These are phyloP conservation scores for Agrotis exclamationis DNA, from an alignment of 2,888 invertebrate species.

Conservation along the genomic window DNA sequence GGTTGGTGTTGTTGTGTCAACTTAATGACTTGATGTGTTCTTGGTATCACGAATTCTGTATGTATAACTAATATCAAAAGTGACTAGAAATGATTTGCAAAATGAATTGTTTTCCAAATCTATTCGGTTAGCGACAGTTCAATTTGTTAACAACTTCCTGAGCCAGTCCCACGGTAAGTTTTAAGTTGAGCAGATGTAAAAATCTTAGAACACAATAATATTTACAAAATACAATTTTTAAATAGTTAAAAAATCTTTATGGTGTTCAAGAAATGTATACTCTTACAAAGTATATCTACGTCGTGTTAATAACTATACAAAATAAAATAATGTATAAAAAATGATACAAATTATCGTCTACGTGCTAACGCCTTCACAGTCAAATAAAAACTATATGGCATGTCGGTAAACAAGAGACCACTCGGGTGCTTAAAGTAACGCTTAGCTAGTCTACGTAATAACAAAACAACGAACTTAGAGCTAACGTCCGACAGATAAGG, in stretches of 20 bases:
- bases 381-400: conserved; percentile 77
- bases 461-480: conserved; percentile 83
- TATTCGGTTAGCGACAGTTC: conserved; percentile 39
- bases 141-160: conserved; percentile 35
- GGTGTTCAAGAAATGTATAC: conserved; percentile 81
- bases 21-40: conserved; percentile 22
- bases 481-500: conserved; percentile 85
- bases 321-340: conserved; percentile 75
- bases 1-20: conserved; percentile 34
- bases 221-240: conserved; percentile 87
- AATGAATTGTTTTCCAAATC: conserved; percentile 41
- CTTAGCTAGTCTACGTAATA: conserved; percentile 80
- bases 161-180: conserved; percentile 86
- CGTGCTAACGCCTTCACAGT: conserved; percentile 66
- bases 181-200: conserved; percentile 90
- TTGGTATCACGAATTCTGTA: conserved; percentile 62
- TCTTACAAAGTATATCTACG: conserved; percentile 86
- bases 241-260: conserved; percentile 83
- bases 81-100: conserved; percentile 75
- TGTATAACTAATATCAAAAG: conserved; percentile 69
- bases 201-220: conserved; percentile 88
- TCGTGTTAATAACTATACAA: conserved; percentile 78
- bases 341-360: conserved; percentile 71
- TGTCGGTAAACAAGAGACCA: conserved; percentile 75
- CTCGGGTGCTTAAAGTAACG: conserved; percentile 74